Base-by-base conservation (phyloP, 1,140 invertebrate genomes). In the Drosophila teissieri region DNA sequence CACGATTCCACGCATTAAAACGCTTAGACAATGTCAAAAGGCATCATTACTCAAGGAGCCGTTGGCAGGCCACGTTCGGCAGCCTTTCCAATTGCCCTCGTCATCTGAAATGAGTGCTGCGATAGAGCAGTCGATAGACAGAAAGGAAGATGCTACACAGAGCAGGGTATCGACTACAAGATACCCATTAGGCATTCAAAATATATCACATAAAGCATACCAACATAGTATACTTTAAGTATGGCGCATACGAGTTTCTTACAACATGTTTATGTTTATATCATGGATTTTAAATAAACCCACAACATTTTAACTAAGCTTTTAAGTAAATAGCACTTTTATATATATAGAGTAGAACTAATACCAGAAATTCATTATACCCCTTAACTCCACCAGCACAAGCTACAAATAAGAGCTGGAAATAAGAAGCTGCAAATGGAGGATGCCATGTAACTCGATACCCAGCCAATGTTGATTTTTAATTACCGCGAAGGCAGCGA, bases 11-110 rank as follows among this genome's bases (percentile, higher is more conserved):
- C 84, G 84, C 84, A 88, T 88, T 80, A 89, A 88, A 88, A 68
- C 78, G 80, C 80, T 89, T 89, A 89, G 85, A 89, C 84, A 89
- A 89, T 89, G 83, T 89, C 84, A 84, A 84, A 83, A 70, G 80
- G 68, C 80, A 89, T 89, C 84, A 89, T 89, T 89, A 89, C 82
- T 89, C 80, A 89, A 69, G 17, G 19, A 49, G 45, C 36, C 22
- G 62, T 55, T 69, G 80, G 76, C 76, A 57, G 55, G 44, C 45
- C 69, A 52, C 57, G 61, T 42, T 40, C 42, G 15, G 27, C 14
- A 19, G 36, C 53, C 44, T 24, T 34, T 15, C 67, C 67, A 53
- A 77, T 72, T 72, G 65, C 67, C 67, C 64, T 69, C 70, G 70
- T 75, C 73, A 75, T 75, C 60, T 34, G 19, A 57, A 75, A 53